Conservation (phyloP, 2,888 invertebrate species). For the Aquatica leii region DNA sequence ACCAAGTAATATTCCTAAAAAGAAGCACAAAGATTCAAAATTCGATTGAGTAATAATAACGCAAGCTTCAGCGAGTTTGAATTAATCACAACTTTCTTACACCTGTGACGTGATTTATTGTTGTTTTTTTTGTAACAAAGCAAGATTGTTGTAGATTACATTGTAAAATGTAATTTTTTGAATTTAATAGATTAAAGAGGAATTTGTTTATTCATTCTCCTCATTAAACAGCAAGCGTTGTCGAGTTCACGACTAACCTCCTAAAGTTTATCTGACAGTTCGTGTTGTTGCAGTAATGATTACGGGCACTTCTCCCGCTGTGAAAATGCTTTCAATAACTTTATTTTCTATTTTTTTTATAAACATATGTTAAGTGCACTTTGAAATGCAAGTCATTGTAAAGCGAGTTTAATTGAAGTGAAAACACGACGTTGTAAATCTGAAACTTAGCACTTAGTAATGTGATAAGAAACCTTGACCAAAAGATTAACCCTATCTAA, state of each 20-base stretch:
- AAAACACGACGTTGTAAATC: slow-evolving; percentile 6
- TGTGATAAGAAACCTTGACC: slow-evolving; percentile 39
- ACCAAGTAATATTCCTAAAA: slow-evolving; percentile 14
- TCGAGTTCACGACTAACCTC: slow-evolving; percentile 13
- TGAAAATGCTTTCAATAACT: neutral
- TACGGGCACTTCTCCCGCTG: slow-evolving; percentile 11
- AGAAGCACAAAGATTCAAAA: slow-evolving; percentile 12
- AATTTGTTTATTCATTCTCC: neutral
- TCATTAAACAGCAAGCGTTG: neutral
- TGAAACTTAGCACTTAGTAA: slow-evolving; percentile 42
- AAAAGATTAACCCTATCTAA: slow-evolving; percentile 44
- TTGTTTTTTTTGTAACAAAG: neutral
- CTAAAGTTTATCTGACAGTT: slow-evolving; percentile 14
- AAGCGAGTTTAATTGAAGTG: slow-evolving; percentile 15
- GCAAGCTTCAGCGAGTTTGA: slow-evolving; percentile 13
- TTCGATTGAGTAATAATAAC: slow-evolving; percentile 19
- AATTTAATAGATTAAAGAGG: too few species aligned
- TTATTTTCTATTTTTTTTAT: neutral
- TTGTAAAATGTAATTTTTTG: too few species aligned
- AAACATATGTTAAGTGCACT: neutral
- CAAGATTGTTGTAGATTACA: too few species aligned
- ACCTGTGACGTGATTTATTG: slow-evolving; percentile 20
- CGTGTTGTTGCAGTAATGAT: slow-evolving; percentile 12
- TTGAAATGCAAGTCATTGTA: slow-evolving; percentile 9
- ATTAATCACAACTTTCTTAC: slow-evolving; percentile 24